Conservation (phyloP, 2,888 invertebrate genomes). For the Polietes domitor region DNA sequence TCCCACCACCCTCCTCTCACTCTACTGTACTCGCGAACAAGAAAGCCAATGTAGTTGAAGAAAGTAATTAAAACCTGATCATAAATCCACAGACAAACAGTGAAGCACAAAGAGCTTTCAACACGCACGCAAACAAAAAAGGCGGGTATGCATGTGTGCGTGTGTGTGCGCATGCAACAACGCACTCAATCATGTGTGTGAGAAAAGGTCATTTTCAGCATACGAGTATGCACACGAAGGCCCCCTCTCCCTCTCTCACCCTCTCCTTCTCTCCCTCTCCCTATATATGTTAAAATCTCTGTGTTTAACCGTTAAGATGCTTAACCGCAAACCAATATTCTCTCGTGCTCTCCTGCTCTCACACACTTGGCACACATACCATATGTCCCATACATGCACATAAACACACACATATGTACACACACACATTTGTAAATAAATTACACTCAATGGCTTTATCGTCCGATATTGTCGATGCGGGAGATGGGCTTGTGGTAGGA, state of each 20-base stretch:
- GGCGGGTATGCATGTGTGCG: too few species aligned
- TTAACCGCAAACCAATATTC: background rate
- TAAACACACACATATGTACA: background rate
- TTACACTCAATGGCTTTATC: background rate
- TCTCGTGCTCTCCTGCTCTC: background rate
- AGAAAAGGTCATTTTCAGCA: background rate
- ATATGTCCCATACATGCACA: background rate
- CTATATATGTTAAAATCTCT: background rate
- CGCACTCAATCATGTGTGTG: background rate
- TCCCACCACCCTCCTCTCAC: too few species aligned
- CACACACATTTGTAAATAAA: background rate
- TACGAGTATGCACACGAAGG: background rate
- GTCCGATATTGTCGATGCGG: background rate
- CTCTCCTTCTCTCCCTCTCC: too few species aligned
- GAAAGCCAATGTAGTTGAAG: background rate
- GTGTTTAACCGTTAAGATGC: background rate
- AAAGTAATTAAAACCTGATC: background rate
- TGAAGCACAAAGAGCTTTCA: background rate
- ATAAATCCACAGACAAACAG: background rate
- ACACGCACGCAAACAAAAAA: background rate
- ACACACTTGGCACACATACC: background rate
- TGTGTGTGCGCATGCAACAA: too few species aligned
- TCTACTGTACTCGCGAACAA: too few species aligned
- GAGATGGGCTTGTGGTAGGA: background rate
- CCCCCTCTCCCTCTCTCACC: too few species aligned